Evolutionary conservation across 2,113 vertebrate genomes (phyloP), one percentile per base, ranked within the genome.

Genomic region (Reinhardtius hippoglossoides): DNA sequence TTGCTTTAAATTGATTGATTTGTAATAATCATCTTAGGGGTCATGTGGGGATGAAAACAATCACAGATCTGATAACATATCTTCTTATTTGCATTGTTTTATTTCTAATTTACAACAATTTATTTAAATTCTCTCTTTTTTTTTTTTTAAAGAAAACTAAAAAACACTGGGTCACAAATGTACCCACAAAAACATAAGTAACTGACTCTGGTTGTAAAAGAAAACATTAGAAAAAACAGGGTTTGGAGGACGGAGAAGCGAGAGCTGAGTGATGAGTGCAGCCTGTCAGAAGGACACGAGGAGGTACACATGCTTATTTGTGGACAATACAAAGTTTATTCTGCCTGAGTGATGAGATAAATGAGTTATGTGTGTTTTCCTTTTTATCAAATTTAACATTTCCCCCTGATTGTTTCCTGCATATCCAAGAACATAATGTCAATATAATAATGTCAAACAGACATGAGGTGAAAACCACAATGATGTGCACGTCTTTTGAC

Each of bases 261-360:
- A 24, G 21, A 70, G 35, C 48, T 52, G 58, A 83, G 46, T 27
- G 60, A 24, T 23, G 62, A 65, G 23, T 35, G 4, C 40, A 50
- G 40, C 18, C 0, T 65, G 54, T 48, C 21, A 23, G 50, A 57
- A 37, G 27, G 40, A 58, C 59, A 20, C 0, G 27, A 61, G 57
- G 3, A 14, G 42, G 13, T 1, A 44, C 42, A 44, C 42, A 44
- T 9, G 13, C 42, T 37, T 62, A 70, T 85, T 74, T 83, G 68
- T 76, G 66, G 50, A 78, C 82, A 76, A 68, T 66, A 74, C 21
- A 27, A 24, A 46, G 67, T 74, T 76, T 59, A 76, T 67, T 46
- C 63, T 67, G 12, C 67, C 35, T 21, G 23, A 40, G 61, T 86
- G 76, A 88, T 88, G 81, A 88, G 71, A 84, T 74, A 67, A 82